Conservation (phyloP, 2,888 invertebrate genomes). For the Drosophila falleni region DNA sequence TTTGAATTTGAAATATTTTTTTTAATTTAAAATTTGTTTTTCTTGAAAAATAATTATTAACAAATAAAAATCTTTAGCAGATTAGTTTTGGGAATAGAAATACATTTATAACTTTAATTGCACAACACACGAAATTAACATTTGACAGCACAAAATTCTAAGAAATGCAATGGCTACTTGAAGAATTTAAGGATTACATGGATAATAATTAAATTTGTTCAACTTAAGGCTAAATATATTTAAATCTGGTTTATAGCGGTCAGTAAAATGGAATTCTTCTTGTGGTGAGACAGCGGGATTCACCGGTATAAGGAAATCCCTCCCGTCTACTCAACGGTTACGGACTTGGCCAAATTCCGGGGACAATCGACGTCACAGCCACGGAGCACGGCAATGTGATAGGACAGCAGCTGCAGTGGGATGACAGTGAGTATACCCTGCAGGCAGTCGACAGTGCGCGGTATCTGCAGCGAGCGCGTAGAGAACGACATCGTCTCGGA, state of each 20-base stretch:
- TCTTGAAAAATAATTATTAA: background rate
- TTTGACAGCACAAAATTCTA: conserved; percentile 25
- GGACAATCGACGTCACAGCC: conserved; percentile 99
- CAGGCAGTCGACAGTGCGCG: conserved; percentile 97
- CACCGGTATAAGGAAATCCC: no score
- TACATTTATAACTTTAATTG: conserved; percentile 38
- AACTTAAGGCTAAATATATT: conserved; percentile 35
- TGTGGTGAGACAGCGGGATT: background rate
- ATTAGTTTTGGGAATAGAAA: conserved; percentile 5
- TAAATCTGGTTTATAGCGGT: conserved; percentile 20
- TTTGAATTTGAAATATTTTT: background rate
- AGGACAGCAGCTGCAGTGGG: conserved; percentile 98
- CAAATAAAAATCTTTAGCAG: background rate
- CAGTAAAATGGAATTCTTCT: conserved; percentile 66
- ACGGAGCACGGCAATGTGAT: conserved; percentile 97
- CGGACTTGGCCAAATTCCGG: conserved; percentile 98
- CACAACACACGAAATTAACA: conserved; percentile 23
- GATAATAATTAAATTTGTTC: conserved; percentile 8
- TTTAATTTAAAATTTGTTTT: background rate
- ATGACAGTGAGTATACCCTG: conserved; percentile 97
- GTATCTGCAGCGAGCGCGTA: conserved; percentile 93
- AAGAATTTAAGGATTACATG: background rate
- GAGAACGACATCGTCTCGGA: conserved; percentile 92
- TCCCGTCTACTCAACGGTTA: conserved; percentile 93
- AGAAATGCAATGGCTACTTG: conserved; percentile 32